Conservation (phyloP, 2,888 invertebrate species). For the Incurvaria masculella region DNA sequence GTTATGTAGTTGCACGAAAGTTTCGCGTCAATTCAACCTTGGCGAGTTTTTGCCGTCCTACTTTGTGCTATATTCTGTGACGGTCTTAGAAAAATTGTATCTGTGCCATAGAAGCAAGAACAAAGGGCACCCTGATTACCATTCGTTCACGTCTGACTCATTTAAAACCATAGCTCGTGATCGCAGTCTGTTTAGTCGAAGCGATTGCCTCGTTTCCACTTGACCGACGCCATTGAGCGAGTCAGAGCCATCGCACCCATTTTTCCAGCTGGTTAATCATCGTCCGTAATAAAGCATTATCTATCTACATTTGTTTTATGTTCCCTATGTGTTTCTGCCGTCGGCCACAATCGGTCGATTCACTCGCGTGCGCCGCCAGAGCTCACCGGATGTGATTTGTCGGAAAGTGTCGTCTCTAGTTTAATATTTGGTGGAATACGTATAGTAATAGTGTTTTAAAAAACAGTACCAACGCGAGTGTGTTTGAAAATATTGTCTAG, state of each 20-base stretch:
- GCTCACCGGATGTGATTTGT: constrained; percentile 54
- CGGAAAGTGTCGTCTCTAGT: constrained; percentile 45
- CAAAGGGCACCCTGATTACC: not conserved
- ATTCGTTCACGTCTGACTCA: not conserved
- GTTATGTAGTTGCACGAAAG: no score
- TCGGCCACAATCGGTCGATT: constrained; percentile 40
- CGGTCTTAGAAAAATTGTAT: not conserved
- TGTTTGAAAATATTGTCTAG: no score
- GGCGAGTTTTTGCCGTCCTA: not conserved
- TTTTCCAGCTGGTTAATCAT: not conserved
- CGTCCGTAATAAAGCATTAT: not conserved
- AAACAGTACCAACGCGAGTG: not conserved
- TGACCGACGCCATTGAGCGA: not conserved
- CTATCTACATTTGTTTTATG: not conserved
- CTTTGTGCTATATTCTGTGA: not conserved
- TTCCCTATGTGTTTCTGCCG: constrained; percentile 13
- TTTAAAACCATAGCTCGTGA: not conserved
- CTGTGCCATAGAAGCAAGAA: not conserved
- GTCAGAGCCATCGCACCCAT: not conserved
- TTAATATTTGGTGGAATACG: no score
- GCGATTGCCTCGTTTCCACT: not conserved
- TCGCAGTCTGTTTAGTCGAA: not conserved
- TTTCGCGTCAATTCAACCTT: not conserved
- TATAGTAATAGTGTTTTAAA: not conserved
- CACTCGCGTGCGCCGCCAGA: constrained; percentile 33